Evolutionary conservation across 2,797 vertebrate genomes (phyloP).

Genomic region (Psittacula echo): DNA sequence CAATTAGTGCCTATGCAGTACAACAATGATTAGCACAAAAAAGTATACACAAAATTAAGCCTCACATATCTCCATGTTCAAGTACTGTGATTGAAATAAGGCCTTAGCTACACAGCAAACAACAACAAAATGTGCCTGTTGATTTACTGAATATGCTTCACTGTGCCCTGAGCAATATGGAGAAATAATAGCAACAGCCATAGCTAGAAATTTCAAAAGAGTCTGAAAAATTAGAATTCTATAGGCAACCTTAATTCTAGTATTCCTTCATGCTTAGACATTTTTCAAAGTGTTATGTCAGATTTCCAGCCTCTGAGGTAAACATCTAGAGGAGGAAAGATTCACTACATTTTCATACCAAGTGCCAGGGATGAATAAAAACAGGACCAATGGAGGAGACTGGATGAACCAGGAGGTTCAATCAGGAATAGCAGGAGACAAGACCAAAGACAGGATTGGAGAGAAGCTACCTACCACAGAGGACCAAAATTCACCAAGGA

Average conservation of each 20-base stretch:
- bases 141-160: background rate
- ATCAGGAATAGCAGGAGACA: background rate
- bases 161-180: rapidly evolving
- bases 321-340: background rate
- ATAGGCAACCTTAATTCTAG: background rate
- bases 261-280: background rate
- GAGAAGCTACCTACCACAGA: background rate
- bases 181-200: background rate
- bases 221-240: background rate
- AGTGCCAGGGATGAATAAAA: background rate
- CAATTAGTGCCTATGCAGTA: background rate
- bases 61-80: background rate
- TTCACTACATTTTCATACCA: background rate
- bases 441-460: background rate
- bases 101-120: background rate
- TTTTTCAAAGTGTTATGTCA: background rate
- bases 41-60: background rate
- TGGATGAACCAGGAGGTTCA: background rate
- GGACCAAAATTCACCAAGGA: background rate
- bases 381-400: rapidly evolving
- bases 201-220: background rate
- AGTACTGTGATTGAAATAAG: background rate
- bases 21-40: background rate
- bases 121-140: background rate
- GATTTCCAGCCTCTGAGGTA: background rate